phyloP scores from a whole-genome alignment of 2,797 vertebrate genomes.

The Decapterus maruadsi region DNA sequence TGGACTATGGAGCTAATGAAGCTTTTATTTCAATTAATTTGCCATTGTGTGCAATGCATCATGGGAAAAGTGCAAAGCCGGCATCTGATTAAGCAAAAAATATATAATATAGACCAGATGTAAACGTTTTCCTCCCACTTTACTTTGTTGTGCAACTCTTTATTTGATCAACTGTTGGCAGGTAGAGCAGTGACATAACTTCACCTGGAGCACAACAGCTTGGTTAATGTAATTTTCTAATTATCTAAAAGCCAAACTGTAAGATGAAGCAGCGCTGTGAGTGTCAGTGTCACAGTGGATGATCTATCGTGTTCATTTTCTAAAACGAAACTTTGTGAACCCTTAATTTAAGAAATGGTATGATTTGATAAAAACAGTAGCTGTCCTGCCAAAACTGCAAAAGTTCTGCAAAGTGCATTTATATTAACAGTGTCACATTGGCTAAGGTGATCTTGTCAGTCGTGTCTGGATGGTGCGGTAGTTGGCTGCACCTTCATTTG shows the following conservation, averaged over 20 bases:
- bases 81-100: neutral
- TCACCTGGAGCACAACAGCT: neutral
- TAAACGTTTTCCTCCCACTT: neutral
- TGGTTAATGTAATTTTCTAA: neutral
- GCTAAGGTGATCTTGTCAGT: neutral
- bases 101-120: neutral
- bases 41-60: neutral
- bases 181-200: neutral
- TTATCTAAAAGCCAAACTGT: neutral
- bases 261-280: neutral
- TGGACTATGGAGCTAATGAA: neutral
- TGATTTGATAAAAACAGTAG: neutral
- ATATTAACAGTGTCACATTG: neutral
- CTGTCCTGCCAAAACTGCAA: neutral
- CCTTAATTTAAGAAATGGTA: rapidly evolving
- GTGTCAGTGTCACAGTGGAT: neutral
- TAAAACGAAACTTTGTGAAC: neutral
- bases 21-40: neutral
- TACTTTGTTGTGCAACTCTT: neutral
- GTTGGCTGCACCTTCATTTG: conserved; percentile 17
- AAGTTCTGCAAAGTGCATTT: neutral
- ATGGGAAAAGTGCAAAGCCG: conserved; percentile 16
- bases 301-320: neutral
- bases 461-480: conserved; percentile 3
- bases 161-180: neutral